Evolutionary conservation across 92 coral and sea anemone genomes (phyloP), one percentile per base, ranked within the genome.

Genomic region (Pocillopora meandrina): DNA sequence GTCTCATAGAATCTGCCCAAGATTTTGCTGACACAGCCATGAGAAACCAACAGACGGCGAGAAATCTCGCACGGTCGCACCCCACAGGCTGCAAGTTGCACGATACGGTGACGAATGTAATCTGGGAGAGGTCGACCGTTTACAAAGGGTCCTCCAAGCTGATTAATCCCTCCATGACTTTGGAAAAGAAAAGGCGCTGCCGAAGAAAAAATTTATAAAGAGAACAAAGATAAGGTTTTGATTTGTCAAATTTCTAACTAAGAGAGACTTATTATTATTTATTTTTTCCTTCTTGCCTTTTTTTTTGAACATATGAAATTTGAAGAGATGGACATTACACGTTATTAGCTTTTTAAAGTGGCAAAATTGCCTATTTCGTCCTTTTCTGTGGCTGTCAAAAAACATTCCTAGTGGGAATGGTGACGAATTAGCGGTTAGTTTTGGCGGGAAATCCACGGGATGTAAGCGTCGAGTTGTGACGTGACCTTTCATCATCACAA

Each of bases 51-150:
- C 17, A 96, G 82, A 4, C 98, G 85, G 1, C 96, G 90, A 55
- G 98, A 96, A 56, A 96, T 96, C 78, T 96, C 98, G 86, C 98
- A 96, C 1, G 98, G 98, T 63, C 98, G 92, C 21, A 96, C 98
- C 18, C 98, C 98, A 81, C 98, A 96, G 10, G 94, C 94, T 2
- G 98, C 98, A 55, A 96, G 89, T 79, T 96, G 98, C 49, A 96
- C 93, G 77, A 96, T 96, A n/a, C 98, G 89, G 75, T 96, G 98
- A 35, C 98, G 96, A 75, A 96, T 92, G 89, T 96, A 96, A 71
- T 96, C 98, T 18, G 98, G 98, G 8, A 96, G 95, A 19, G 98
- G 98, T 12, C 98, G 95, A 16, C 98, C 98, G 61, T 94, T 96
- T 52, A 90, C 98, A 52, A 94, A 89, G n/a, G 95, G 95, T 33